These are phyloP conservation scores for Synergus laeviventris DNA, from an alignment of 2,888 invertebrate genomes.

Conservation along the genomic window DNA sequence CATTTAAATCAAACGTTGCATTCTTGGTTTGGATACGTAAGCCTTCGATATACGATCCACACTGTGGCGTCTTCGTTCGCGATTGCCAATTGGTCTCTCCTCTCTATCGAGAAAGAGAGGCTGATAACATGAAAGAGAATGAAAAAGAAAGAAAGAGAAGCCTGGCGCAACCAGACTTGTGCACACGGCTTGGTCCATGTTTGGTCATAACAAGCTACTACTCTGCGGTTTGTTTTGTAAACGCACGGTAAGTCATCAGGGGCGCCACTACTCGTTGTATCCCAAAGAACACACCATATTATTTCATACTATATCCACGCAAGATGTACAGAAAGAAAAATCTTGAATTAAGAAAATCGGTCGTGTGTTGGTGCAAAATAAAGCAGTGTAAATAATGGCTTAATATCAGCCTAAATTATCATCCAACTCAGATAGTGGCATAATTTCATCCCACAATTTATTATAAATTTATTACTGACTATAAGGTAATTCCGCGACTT, in stretches of 20 bases:
- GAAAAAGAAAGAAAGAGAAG: constrained; percentile 13
- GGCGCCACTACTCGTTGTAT: constrained; percentile 9
- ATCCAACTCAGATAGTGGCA: too few species aligned
- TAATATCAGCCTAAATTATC: too few species aligned
- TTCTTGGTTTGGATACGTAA: constrained; percentile 17
- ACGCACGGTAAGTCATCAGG: constrained; percentile 30
- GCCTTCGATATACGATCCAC: neutral
- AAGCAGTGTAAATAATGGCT: too few species aligned
- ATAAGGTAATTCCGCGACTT: neutral
- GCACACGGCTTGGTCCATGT: constrained; percentile 26
- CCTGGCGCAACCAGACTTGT: constrained; percentile 20
- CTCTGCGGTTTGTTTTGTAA: constrained; percentile 36
- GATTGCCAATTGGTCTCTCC: neutral
- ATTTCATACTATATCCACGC: neutral
- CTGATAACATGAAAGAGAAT: neutral
- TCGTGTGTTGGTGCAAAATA: too few species aligned
- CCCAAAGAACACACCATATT: neutral
- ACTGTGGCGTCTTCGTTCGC: neutral
- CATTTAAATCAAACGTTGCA: constrained; percentile 1
- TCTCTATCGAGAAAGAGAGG: neutral
- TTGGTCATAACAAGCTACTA: constrained; percentile 33
- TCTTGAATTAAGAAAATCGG: too few species aligned
- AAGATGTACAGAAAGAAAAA: too few species aligned
- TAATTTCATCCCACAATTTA: too few species aligned
- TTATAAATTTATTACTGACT: neutral